Conservation (phyloP, 2,113 vertebrate genomes). For the Chloebia gouldiae region DNA sequence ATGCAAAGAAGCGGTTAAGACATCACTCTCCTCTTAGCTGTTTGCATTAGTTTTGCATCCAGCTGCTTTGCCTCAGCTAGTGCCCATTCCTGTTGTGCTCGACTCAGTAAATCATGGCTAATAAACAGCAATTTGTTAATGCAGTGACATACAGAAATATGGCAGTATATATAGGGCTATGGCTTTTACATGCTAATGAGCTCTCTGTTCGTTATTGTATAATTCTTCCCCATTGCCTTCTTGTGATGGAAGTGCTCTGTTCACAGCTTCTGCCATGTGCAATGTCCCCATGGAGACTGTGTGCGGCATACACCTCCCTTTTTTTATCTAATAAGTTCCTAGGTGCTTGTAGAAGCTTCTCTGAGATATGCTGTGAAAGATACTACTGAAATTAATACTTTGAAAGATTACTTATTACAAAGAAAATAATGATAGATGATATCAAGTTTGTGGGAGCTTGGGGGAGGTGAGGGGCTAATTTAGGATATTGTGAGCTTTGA, state of each 20-base stretch:
- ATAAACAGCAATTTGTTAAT: constrained; percentile 69
- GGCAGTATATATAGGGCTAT: constrained; percentile 10
- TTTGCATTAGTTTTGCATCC: constrained; percentile 46
- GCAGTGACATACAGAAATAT: neutral
- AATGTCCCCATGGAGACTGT: constrained; percentile 61
- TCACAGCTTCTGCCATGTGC: constrained; percentile 49
- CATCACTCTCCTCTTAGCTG: constrained; percentile 4
- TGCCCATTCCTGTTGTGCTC: constrained; percentile 21
- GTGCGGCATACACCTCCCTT: neutral
- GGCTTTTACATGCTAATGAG: constrained; percentile 61
- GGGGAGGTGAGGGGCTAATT: neutral
- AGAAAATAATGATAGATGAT: constrained; percentile 46
- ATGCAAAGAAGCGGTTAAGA: neutral
- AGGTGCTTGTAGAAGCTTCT: constrained; percentile 45
- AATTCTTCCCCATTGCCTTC: constrained; percentile 37
- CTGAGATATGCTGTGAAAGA: constrained; percentile 54
- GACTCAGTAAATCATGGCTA: constrained; percentile 55
- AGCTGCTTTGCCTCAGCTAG: constrained; percentile 47
- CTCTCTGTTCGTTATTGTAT: constrained; percentile 13
- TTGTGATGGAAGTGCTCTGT: constrained; percentile 41
- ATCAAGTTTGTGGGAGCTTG: constrained; percentile 12
- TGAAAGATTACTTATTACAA: constrained; percentile 47
- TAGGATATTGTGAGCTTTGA: neutral
- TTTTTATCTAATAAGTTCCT: constrained; percentile 64
- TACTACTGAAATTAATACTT: constrained; percentile 64